Percentiles rank a stretch among this genome's conserved stretches.
Conservation (phyloP, 2,888 invertebrate genomes). For the Cheilosia vernalis region DNA sequence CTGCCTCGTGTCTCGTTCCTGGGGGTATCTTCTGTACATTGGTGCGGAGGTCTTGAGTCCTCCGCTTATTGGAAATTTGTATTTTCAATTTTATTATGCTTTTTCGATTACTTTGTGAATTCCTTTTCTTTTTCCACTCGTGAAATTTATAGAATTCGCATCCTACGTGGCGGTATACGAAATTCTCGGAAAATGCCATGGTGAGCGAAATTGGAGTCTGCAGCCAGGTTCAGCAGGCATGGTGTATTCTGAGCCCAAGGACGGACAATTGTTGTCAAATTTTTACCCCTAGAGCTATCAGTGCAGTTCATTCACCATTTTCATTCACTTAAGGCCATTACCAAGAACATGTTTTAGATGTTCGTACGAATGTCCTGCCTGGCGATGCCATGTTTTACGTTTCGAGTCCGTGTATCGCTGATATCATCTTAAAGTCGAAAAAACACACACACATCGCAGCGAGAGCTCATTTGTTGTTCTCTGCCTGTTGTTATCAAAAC, state of each 20-base stretch:
- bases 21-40: conserved; percentile 9
- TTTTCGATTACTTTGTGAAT: conserved; percentile 20
- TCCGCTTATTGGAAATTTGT: conserved; percentile 54
- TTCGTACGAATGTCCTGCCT: conserved; percentile 23
- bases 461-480: conserved; percentile 18
- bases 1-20: conserved; percentile 29
- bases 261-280: conserved; percentile 5
- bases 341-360: neutral
- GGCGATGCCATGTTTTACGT: conserved; percentile 1
- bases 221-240: neutral
- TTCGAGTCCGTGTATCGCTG: neutral
- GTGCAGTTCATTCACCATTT: conserved; percentile 26
- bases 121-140: neutral
- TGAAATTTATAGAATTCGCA: neutral
- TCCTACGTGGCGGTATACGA: neutral
- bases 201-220: neutral
- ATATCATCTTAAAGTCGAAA: conserved; percentile 23
- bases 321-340: conserved; percentile 14
- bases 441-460: conserved; percentile 25
- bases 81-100: conserved; percentile 33
- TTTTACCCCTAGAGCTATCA: neutral
- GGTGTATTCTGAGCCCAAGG: neutral
- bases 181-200: neutral
- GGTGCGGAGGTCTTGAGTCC: conserved; percentile 19
- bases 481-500: neutral